phyloP scores from a whole-genome alignment of 2,888 invertebrate species.

The Plutella xylostella region DNA sequence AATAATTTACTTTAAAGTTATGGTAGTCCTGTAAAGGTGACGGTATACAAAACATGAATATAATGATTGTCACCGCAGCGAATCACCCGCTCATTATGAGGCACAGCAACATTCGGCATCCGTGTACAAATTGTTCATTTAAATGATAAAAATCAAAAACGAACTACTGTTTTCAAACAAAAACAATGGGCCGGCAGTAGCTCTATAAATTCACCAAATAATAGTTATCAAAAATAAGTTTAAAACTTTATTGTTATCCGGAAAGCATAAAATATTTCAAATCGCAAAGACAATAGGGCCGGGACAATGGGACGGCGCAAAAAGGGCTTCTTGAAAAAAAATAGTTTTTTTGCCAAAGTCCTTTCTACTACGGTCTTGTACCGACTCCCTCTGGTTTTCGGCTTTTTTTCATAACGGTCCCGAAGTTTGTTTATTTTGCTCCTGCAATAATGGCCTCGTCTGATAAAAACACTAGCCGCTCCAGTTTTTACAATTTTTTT shows the following conservation, averaged over 20 bases:
- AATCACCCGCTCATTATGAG: too few species aligned
- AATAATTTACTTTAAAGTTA: too few species aligned
- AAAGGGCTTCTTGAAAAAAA: conserved; percentile 46
- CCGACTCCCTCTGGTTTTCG: conserved; percentile 40
- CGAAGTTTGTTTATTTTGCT: conserved; percentile 57
- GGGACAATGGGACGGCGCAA: conserved; percentile 62
- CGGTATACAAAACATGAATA: too few species aligned
- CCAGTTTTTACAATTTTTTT: too few species aligned
- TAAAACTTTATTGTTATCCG: conserved; percentile 63
- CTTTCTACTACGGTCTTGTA: conserved; percentile 55
- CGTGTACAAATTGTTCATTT: conserved; percentile 48
- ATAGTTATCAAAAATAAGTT: conserved; percentile 65
- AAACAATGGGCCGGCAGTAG: conserved; percentile 28
- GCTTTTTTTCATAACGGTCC: conserved; percentile 55
- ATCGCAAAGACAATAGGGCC: conserved; percentile 60
- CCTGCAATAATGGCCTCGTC: too few species aligned
- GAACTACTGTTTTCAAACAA: conserved; percentile 20
- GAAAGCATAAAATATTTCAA: conserved; percentile 67
- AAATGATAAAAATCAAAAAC: conserved; percentile 30
- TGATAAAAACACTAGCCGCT: too few species aligned
- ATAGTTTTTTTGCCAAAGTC: conserved; percentile 52
- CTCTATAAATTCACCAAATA: conserved; percentile 64
- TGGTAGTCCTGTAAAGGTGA: too few species aligned
- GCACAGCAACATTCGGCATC: too few species aligned
- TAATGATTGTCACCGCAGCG: too few species aligned